Percentiles rank a stretch among this genome's conserved stretches.
Evolutionary conservation across 1,140 invertebrate species (phyloP).

Genomic region (Sinella curviseta): DNA sequence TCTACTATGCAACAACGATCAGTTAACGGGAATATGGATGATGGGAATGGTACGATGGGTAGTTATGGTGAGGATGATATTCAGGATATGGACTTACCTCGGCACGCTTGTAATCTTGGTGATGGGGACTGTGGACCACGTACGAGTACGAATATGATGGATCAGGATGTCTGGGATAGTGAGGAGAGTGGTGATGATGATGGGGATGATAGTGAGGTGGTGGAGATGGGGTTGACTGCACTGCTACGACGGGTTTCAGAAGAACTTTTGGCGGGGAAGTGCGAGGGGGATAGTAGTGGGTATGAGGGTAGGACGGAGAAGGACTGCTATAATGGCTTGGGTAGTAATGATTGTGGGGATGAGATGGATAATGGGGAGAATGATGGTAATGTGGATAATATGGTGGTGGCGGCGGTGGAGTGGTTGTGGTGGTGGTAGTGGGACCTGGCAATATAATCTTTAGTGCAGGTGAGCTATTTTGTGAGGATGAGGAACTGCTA

Average conservation of each 20-base stretch:
- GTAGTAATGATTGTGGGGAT: slow-evolving; percentile 14
- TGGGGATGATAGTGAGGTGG: background rate
- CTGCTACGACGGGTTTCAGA: background rate
- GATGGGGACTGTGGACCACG: slow-evolving; percentile 3
- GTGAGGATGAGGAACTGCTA: background rate
- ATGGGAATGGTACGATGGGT: background rate
- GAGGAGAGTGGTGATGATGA: background rate
- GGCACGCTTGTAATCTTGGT: background rate
- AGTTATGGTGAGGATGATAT: background rate
- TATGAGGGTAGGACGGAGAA: background rate
- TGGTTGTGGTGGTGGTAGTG: slow-evolving; percentile 6
- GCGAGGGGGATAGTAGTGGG: background rate
- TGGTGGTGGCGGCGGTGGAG: background rate
- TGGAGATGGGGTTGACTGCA: background rate
- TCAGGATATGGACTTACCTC: slow-evolving; percentile 9
- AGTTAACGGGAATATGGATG: background rate
- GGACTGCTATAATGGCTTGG: no score
- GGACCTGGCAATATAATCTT: slow-evolving; percentile 20
- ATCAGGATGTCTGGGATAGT: background rate
- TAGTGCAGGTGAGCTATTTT: background rate
- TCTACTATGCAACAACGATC: background rate
- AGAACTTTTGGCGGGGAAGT: background rate
- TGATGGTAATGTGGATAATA: slow-evolving; percentile 6
- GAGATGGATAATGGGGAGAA: background rate
- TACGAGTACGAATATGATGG: slow-evolving; percentile 18